Percentiles rank a stretch among this genome's conserved stretches.
phyloP scores from a whole-genome alignment of 2,113 vertebrate genomes.

The Cyanoderma ruficeps region DNA sequence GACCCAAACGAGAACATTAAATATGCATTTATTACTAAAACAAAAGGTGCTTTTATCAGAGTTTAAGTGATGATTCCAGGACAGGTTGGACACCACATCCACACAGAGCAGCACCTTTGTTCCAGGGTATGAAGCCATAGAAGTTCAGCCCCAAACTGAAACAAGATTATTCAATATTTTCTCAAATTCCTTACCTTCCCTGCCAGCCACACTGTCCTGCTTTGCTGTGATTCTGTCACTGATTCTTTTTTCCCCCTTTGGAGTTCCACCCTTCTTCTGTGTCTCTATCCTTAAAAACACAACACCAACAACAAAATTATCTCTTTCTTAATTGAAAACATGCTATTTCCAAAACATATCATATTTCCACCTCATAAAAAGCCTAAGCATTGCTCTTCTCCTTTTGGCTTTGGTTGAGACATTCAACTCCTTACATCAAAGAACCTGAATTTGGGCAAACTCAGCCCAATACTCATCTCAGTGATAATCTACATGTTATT shows the following conservation, averaged over 20 bases:
- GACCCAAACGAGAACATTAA: neutral
- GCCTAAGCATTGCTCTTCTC: neutral
- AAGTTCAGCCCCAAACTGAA: neutral
- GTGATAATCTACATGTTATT: neutral
- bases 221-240: neutral
- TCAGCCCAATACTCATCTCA: neutral
- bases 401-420: neutral
- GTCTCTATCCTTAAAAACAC: neutral
- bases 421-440: neutral
- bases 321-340: neutral
- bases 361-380: neutral
- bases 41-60: neutral
- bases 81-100: neutral
- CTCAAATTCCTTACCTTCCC: neutral
- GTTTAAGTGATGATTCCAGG: neutral
- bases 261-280: neutral
- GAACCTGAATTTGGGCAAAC: neutral
- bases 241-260: rapidly evolving
- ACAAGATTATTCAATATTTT: neutral
- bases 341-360: neutral
- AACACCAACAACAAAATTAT: neutral
- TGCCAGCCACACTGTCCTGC: neutral
- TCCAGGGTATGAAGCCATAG: neutral
- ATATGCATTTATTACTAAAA: neutral
- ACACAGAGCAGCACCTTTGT: neutral